Conservation (phyloP, 2,113 vertebrate genomes). For the Echinops telfairi region DNA sequence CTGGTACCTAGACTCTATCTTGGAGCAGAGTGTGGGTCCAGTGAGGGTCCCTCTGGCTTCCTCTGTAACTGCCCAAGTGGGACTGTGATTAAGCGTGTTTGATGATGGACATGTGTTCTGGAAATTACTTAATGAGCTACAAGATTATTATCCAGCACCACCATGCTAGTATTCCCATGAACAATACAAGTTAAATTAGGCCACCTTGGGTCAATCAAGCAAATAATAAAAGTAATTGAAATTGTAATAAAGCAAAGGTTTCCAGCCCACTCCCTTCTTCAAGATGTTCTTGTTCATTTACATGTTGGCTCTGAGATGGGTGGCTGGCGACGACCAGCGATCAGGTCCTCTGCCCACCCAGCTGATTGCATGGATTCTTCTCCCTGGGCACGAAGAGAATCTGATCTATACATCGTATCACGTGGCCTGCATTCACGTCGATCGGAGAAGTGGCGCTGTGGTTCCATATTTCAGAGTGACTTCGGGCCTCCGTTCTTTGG, state of each 20-base stretch:
- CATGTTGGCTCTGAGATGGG: conserved; percentile 4
- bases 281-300: conserved; percentile 43
- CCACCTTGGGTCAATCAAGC: conserved; percentile 64
- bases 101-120: conserved; percentile 59
- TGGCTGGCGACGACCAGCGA: neutral
- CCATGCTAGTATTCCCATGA: conserved; percentile 55
- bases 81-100: conserved; percentile 11
- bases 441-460: neutral
- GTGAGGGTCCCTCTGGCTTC: neutral
- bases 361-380: conserved; percentile 28
- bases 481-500: neutral
- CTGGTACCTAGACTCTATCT: too few relatives aligned
- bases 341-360: conserved; percentile 40
- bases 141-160: conserved; percentile 54
- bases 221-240: conserved; percentile 66
- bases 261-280: conserved; percentile 32
- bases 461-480: conserved; percentile 11
- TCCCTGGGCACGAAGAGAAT: neutral
- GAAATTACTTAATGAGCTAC: conserved; percentile 68
- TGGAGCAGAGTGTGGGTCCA: neutral
- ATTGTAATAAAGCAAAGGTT: conserved; percentile 45
- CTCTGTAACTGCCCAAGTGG: neutral
- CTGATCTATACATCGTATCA: neutral
- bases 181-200: conserved; percentile 72
- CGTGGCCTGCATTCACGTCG: neutral